phyloP scores from a whole-genome alignment of 2,113 vertebrate genomes.

The Willisornis vidua region DNA sequence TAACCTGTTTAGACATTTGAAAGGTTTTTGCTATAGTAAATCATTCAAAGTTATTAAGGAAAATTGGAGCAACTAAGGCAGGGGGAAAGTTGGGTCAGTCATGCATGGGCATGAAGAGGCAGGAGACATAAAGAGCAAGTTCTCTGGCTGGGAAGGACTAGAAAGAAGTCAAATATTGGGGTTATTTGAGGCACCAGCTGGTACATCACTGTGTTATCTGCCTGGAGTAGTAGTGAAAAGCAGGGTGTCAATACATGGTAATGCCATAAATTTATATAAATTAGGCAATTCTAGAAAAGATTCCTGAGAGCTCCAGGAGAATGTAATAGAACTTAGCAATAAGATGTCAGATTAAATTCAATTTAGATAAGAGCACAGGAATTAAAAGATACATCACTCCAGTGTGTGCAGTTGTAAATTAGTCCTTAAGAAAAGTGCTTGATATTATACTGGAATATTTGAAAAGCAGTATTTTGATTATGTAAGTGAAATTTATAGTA shows the following conservation, averaged over 20 bases:
- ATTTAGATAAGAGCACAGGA: conserved; percentile 24
- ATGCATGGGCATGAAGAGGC: neutral
- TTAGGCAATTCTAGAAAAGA: conserved; percentile 11
- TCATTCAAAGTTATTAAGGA: neutral
- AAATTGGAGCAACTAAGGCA: neutral
- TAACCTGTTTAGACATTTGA: neutral
- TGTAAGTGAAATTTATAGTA: neutral
- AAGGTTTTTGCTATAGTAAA: neutral
- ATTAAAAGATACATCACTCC: conserved; percentile 51
- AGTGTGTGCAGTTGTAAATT: neutral
- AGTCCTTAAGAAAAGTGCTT: neutral
- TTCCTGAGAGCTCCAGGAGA: neutral
- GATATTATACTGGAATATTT: neutral
- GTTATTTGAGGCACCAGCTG: neutral
- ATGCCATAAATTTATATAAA: conserved; percentile 8
- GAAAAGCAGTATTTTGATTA: neutral
- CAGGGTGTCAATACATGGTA: neutral
- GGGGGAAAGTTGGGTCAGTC: neutral
- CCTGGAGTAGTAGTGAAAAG: neutral
- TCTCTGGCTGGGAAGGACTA: neutral
- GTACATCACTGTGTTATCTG: neutral
- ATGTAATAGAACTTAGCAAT: conserved; percentile 34
- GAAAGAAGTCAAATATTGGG: neutral
- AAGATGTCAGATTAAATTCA: conserved; percentile 57
- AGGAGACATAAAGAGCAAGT: neutral